Evolutionary conservation across 2,797 vertebrate species (phyloP).

Genomic region (Enteromius treurensis): DNA sequence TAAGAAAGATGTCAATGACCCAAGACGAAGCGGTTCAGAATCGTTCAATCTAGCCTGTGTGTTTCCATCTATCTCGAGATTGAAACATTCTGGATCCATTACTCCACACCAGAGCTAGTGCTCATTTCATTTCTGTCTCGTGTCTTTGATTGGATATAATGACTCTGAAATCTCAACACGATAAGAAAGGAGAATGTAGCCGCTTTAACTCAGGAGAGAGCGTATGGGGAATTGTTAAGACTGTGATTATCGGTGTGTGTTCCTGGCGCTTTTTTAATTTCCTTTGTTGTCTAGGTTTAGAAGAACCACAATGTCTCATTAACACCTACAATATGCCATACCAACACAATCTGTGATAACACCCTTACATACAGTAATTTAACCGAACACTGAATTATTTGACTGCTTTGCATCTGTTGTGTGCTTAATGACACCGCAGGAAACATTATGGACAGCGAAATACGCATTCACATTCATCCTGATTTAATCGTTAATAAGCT

Average conservation of each 20-base stretch:
- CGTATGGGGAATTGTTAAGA: constrained; percentile 4
- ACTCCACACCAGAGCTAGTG: not conserved
- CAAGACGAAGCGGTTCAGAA: not conserved
- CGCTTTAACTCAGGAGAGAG: not conserved
- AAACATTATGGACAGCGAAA: constrained; percentile 3
- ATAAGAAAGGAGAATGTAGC: constrained; percentile 2
- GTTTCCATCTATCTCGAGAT: constrained; percentile 3
- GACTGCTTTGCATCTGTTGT: constrained; percentile 14
- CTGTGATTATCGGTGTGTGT: not conserved
- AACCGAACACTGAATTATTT: not conserved
- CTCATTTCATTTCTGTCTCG: constrained; percentile 1
- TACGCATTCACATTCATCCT: not conserved
- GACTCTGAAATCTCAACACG: not conserved
- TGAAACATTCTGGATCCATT: constrained; percentile 26
- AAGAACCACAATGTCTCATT: constrained; percentile 17
- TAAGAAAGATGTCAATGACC: constrained; percentile 23
- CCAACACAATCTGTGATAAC: constrained; percentile 30
- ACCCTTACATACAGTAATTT: not conserved
- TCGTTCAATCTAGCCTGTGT: constrained; percentile 6
- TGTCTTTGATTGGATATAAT: constrained; percentile 25
- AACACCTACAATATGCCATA: constrained; percentile 28
- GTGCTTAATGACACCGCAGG: not conserved
- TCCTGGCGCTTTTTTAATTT: not conserved
- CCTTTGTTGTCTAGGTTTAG: constrained; percentile 13
- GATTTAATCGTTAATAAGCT: not conserved